Base-by-base conservation (phyloP, 2,797 vertebrate genomes). In the Hydrocynus forskahlii region DNA sequence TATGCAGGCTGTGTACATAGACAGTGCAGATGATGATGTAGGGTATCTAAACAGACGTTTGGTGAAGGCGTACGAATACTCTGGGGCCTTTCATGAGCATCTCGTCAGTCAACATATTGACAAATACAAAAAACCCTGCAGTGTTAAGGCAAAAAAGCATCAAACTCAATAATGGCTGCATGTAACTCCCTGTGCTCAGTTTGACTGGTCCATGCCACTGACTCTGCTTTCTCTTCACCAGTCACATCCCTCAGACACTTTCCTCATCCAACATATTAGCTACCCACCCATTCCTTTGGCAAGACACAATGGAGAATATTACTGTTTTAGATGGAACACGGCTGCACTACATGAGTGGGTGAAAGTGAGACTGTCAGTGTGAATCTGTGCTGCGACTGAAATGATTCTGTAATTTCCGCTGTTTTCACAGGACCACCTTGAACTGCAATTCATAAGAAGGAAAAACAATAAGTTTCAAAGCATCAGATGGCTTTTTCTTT, bases 71-170 rank as follows among this genome's bases (percentile, higher is more conserved):
- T 90, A 74, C 76, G 92, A 93, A 92, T 92, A 91, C 90, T 91
- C 90, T 84, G 91, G 88, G 86, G 89, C 92, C 89, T 92, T 87
- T 92, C 88, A 91, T 87, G 88, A 92, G 90, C 90, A 90, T 92
- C 83, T 88, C 89, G 87, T 86, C 90, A 91, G 90, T 92, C 87
- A 92, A 94, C 90, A 91, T 91, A 92, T 85, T 85, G 81, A 89
- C 91, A 92, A 88, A 89, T 91, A 88, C 64, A 78, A 91, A 87
- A 87, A 89, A 2, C 87, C 92, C 93, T 94, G 93, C 90, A 86
- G 91, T 87, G 90, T 93, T 94, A 95, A 95, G 93, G 93, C 94
- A 93, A 94, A 94, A 92, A 95, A 92, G 90, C 91, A 90, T 93
- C 80, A 89, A 94, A 92, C 87, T 88, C 88, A 91, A 92, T 86